These are phyloP conservation scores for Molanna angustata DNA, from an alignment of 2,888 invertebrate species.

Conservation along the genomic window DNA sequence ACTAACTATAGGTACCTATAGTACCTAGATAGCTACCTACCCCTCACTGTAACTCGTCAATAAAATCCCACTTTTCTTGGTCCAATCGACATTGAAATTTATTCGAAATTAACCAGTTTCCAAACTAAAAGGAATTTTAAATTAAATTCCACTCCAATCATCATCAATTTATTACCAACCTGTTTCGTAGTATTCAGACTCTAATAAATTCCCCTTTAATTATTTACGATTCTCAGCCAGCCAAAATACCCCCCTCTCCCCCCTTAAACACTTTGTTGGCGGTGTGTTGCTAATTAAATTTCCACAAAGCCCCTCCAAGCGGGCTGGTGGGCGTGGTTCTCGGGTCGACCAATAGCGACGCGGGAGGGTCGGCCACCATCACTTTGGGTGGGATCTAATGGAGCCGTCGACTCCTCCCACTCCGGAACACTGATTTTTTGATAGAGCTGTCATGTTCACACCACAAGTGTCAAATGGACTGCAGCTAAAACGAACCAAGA, in stretches of 20 bases:
- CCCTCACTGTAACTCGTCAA: too few relatives aligned
- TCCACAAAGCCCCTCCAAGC: conserved; percentile 9
- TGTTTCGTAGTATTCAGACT: conserved; percentile 7
- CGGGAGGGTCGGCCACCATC: conserved; percentile 32
- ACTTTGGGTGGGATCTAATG: conserved; percentile 22
- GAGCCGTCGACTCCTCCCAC: conserved; percentile 15
- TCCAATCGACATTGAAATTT: background rate
- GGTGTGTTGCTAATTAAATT: conserved; percentile 22
- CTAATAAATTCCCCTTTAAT: conserved; percentile 18
- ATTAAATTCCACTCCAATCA: conserved; percentile 20
- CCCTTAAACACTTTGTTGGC: conserved; percentile 18
- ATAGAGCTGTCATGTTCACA: conserved; percentile 28
- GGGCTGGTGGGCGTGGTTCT: conserved; percentile 11
- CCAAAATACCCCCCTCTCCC: conserved; percentile 1
- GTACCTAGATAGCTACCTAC: too few relatives aligned
- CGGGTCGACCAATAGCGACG: conserved; percentile 22
- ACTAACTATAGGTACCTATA: too few relatives aligned
- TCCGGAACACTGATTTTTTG: conserved; percentile 14
- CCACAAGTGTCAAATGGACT: conserved; percentile 11
- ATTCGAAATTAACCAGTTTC: background rate
- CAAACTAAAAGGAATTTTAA: conserved; percentile 7
- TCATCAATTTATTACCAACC: conserved; percentile 21
- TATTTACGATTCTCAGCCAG: conserved; percentile 16
- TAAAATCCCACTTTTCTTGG: too few relatives aligned
- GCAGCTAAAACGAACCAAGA: conserved; percentile 5